A percentile compares a stretch with the other conserved stretches of the same genome.
phyloP scores from a whole-genome alignment of 2,888 invertebrate genomes.

The Allacma fusca region DNA sequence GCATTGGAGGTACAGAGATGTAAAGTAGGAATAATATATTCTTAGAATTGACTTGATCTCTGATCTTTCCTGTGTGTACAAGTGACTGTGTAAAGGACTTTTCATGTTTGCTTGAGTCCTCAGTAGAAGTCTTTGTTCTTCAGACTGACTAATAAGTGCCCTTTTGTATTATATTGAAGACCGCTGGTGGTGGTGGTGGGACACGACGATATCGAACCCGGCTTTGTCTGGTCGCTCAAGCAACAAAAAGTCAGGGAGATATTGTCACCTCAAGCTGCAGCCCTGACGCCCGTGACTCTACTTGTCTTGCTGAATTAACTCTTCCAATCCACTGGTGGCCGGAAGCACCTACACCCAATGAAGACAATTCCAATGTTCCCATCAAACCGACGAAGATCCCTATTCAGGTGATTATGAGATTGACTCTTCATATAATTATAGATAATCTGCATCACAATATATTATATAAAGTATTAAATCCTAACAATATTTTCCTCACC shows the following conservation, averaged over 20 bases:
- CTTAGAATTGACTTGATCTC: too few species aligned
- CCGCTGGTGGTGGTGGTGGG: slow-evolving; percentile 47
- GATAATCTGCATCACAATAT: too few species aligned
- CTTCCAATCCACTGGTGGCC: slow-evolving; percentile 94
- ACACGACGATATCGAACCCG: slow-evolving; percentile 57
- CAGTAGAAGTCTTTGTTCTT: background rate
- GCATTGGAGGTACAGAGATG: too few species aligned
- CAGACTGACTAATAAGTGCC: background rate
- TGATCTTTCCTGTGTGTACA: too few species aligned
- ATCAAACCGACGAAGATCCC: slow-evolving; percentile 61
- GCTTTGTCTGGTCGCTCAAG: slow-evolving; percentile 62
- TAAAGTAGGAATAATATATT: too few species aligned
- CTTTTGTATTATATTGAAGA: slow-evolving; percentile 7
- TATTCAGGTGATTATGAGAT: slow-evolving; percentile 54
- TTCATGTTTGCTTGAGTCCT: too few species aligned
- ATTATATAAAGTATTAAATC: too few species aligned
- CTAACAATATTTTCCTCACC: too few species aligned
- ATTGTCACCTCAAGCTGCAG: slow-evolving; percentile 86
- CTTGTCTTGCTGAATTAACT: slow-evolving; percentile 86
- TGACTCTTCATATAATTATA: too few species aligned
- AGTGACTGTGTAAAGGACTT: too few species aligned
- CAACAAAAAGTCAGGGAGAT: slow-evolving; percentile 61
- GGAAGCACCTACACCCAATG: slow-evolving; percentile 70
- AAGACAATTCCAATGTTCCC: slow-evolving; percentile 64
- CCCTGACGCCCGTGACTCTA: slow-evolving; percentile 90